Evolutionary conservation across 2,113 vertebrate species (phyloP).

Genomic region (Polypterus senegalus): DNA sequence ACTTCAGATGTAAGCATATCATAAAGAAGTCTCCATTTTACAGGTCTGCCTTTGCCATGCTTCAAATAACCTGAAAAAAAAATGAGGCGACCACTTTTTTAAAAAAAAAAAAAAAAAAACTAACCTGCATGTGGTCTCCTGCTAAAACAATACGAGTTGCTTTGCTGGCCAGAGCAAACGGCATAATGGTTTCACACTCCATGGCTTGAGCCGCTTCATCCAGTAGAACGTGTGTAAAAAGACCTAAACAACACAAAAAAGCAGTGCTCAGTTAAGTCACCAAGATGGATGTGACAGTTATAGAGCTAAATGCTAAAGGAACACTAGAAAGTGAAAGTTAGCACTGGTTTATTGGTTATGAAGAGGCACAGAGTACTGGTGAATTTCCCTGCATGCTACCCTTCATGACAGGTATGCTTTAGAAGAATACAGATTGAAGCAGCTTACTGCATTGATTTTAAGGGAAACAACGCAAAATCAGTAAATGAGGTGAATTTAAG

Average conservation of each 20-base stretch:
- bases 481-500: too few relatives aligned
- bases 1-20: neutral
- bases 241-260: conserved; percentile 53
- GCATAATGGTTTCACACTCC: conserved; percentile 98
- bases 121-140: conserved; percentile 97
- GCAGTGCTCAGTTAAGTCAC: conserved; percentile 8
- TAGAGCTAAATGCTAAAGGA: too few relatives aligned
- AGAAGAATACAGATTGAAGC: too few relatives aligned
- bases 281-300: too few relatives aligned
- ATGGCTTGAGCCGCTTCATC: conserved; percentile 97
- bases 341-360: too few relatives aligned
- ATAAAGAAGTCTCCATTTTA: neutral
- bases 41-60: neutral
- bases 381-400: too few relatives aligned
- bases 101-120: neutral
- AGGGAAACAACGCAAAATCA: too few relatives aligned
- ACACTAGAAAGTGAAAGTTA: too few relatives aligned
- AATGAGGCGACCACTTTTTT: neutral
- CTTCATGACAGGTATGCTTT: too few relatives aligned
- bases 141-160: conserved; percentile 86
- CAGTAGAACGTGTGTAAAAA: conserved; percentile 91
- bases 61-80: neutral
- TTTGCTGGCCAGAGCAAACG: conserved; percentile 83
- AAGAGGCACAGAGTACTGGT: too few relatives aligned
- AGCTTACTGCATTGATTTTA: too few relatives aligned